phyloP scores from a whole-genome alignment of 2,888 invertebrate species.

The Linyphia triangularis region DNA sequence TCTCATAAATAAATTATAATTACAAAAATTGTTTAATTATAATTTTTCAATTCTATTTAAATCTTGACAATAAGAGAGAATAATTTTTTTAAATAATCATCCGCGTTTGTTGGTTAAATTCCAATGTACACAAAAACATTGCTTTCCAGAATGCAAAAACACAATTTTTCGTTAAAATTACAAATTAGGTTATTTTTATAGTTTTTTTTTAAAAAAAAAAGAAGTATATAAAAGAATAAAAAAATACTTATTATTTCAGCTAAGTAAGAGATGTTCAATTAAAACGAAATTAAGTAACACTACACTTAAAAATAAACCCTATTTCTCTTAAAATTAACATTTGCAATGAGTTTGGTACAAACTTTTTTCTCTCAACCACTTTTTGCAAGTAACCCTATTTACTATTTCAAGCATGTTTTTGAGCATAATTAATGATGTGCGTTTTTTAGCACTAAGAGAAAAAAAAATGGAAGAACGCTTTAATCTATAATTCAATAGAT shows the following conservation, averaged over 20 bases:
- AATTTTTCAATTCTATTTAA: too few species aligned
- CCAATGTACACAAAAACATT: too few species aligned
- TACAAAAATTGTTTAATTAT: too few species aligned
- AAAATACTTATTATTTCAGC: neutral
- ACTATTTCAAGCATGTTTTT: neutral
- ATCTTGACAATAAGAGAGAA: too few species aligned
- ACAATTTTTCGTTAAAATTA: too few species aligned
- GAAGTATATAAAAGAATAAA: neutral
- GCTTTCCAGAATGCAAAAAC: too few species aligned
- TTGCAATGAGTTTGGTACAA: too few species aligned
- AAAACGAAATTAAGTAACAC: neutral
- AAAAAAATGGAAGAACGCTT: neutral
- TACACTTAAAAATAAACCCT: neutral
- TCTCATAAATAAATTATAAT: too few species aligned
- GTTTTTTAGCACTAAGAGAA: neutral
- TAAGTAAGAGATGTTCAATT: neutral
- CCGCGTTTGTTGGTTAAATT: too few species aligned
- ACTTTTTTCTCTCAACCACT: neutral
- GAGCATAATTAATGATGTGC: too few species aligned
- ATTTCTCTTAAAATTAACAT: neutral
- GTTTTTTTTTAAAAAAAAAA: neutral
- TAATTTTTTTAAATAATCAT: too few species aligned
- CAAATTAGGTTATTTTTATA: neutral
- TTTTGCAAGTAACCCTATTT: neutral
- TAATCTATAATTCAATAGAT: neutral